Conservation (phyloP, 2,888 invertebrate species). For the Fissipunctia ypsillon region DNA sequence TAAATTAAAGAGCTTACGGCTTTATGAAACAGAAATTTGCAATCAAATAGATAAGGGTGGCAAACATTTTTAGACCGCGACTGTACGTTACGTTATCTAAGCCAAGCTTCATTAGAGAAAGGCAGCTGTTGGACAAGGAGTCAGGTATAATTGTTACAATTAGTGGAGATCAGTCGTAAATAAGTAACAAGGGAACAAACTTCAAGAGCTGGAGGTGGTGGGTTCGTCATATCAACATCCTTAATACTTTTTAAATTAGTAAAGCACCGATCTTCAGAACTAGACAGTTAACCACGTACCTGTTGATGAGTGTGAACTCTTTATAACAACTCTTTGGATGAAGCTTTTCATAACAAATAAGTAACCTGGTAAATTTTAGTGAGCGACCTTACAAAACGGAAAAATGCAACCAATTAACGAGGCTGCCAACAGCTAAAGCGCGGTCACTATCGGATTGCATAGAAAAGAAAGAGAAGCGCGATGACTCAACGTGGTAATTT, state of each 20-base stretch:
- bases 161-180: constrained; percentile 37
- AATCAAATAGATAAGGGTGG: not conserved
- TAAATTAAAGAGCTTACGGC: too few species aligned
- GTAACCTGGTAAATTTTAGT: not conserved
- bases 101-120: constrained; percentile 16
- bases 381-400: not conserved
- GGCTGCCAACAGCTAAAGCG: too few species aligned
- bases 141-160: constrained; percentile 48
- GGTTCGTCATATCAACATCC: not conserved
- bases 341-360: not conserved
- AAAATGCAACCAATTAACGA: not conserved
- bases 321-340: not conserved
- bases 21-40: too few species aligned
- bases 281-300: not conserved
- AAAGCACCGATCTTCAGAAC: not conserved
- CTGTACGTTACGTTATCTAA: not conserved
- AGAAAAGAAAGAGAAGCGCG: too few species aligned
- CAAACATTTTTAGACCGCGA: not conserved
- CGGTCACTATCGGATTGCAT: too few species aligned
- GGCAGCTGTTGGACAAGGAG: constrained; percentile 1
- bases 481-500: too few species aligned
- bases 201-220: not conserved
- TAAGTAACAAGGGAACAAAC: constrained; percentile 11
- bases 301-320: not conserved
- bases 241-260: not conserved